phyloP scores from a whole-genome alignment of 1,140 invertebrate species.

The Leptinotarsa undecemlineata region DNA sequence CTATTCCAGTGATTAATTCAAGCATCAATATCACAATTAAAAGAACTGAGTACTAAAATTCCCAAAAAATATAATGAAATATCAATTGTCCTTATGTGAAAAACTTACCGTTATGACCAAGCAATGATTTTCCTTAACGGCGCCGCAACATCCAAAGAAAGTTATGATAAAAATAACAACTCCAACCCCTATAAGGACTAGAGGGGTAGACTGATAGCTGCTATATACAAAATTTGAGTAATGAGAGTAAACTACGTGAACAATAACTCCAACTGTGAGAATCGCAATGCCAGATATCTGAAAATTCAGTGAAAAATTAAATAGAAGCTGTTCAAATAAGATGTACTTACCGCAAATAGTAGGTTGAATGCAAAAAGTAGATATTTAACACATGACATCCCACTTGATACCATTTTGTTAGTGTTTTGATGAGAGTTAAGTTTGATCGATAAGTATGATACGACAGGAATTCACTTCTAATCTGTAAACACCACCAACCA shows the following conservation, averaged over 20 bases:
- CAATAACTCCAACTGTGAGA: slow-evolving; percentile 71
- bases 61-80: slow-evolving; percentile 24
- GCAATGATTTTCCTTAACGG: slow-evolving; percentile 82
- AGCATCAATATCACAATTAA: slow-evolving; percentile 80
- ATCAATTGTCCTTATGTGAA: not conserved
- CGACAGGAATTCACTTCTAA: not conserved
- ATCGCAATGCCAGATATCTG: slow-evolving; percentile 78
- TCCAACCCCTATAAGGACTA: slow-evolving; percentile 82
- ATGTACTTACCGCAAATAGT: slow-evolving; percentile 76
- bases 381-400: slow-evolving; percentile 79
- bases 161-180: slow-evolving; percentile 82
- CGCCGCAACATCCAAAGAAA: slow-evolving; percentile 88
- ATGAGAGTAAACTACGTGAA: slow-evolving; percentile 66
- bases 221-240: slow-evolving; percentile 72
- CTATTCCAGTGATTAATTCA: slow-evolving; percentile 83
- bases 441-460: not conserved
- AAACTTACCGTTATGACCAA: slow-evolving; percentile 79
- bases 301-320: slow-evolving; percentile 45
- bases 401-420: slow-evolving; percentile 67
- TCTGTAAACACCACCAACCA: not conserved
- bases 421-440: slow-evolving; percentile 24
- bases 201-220: slow-evolving; percentile 72
- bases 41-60: slow-evolving; percentile 78
- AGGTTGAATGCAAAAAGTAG: slow-evolving; percentile 80
- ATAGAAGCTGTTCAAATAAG: not conserved